phyloP scores from a whole-genome alignment of 2,888 invertebrate genomes.

The Boloria euphrosyne region DNA sequence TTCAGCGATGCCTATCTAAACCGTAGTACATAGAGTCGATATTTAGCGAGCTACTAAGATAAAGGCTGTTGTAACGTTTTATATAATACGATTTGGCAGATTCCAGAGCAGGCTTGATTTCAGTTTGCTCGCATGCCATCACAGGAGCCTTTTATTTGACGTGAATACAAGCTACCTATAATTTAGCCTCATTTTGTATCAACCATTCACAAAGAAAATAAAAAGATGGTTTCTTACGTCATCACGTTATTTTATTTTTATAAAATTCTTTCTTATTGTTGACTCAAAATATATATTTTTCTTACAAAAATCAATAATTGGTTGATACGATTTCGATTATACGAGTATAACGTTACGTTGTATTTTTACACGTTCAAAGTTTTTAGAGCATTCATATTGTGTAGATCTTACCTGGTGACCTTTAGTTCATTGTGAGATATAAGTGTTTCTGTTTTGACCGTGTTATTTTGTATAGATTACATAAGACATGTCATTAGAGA shows the following conservation, averaged over 20 bases:
- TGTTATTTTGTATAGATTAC: slow-evolving; percentile 76
- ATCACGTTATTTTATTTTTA: neutral
- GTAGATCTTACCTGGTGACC: slow-evolving; percentile 53
- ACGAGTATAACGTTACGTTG: neutral
- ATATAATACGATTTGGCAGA: slow-evolving; percentile 52
- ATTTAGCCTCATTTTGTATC: slow-evolving; percentile 27
- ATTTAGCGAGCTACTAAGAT: slow-evolving; percentile 48
- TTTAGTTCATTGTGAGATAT: slow-evolving; percentile 61
- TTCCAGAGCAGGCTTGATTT: slow-evolving; percentile 55
- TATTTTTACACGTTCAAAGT: neutral
- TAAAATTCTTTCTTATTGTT: neutral
- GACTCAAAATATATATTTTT: neutral
- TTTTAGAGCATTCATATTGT: slow-evolving; percentile 9
- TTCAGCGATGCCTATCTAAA: slow-evolving; percentile 48
- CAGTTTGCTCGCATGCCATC: slow-evolving; percentile 60
- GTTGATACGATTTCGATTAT: neutral
- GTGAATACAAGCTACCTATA: slow-evolving; percentile 36
- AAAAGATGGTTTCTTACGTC: slow-evolving; percentile 4
- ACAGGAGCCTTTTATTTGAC: slow-evolving; percentile 59
- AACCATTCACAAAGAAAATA: slow-evolving; percentile 26
- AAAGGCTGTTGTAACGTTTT: slow-evolving; percentile 57
- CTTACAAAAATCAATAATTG: too few relatives aligned
- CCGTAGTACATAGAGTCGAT: slow-evolving; percentile 53
- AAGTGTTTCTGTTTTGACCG: slow-evolving; percentile 72
- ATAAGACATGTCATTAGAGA: slow-evolving; percentile 81